These are phyloP conservation scores for Ptychochromis oligacanthus DNA, from an alignment of 2,113 vertebrate species.

Conservation along the genomic window DNA sequence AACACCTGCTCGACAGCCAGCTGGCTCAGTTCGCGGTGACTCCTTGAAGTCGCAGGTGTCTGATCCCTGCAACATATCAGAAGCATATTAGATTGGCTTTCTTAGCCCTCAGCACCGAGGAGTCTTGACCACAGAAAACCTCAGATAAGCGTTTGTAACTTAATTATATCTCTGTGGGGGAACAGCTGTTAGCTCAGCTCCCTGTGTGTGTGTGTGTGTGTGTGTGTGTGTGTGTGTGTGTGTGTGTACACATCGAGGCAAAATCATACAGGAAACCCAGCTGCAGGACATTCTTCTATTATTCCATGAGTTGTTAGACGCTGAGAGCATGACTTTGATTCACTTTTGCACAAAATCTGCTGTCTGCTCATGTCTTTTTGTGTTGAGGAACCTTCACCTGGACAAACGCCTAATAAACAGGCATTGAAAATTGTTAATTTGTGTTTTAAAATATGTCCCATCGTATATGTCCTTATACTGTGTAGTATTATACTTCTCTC, in stretches of 20 bases:
- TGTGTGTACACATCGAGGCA: not conserved
- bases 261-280: not conserved
- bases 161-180: not conserved
- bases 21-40: constrained; percentile 31
- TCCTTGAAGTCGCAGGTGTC: constrained; percentile 41
- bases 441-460: no score
- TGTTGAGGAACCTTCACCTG: not conserved
- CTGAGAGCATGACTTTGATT: not conserved
- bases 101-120: constrained; percentile 11
- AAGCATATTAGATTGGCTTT: constrained; percentile 19
- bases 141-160: constrained; percentile 2
- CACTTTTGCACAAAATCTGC: not conserved
- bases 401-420: not conserved
- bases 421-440: no score
- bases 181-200: constrained; percentile 21
- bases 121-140: not conserved
- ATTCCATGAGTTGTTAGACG: not conserved
- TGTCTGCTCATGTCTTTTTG: not conserved
- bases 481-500: not conserved
- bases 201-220: not conserved
- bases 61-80: constrained; percentile 5
- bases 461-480: no score
- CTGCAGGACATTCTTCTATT: not conserved
- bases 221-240: no score
- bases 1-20: constrained; percentile 53